These are phyloP conservation scores for Podotricha telesiphe DNA, from an alignment of 2,888 invertebrate genomes.

Conservation along the genomic window DNA sequence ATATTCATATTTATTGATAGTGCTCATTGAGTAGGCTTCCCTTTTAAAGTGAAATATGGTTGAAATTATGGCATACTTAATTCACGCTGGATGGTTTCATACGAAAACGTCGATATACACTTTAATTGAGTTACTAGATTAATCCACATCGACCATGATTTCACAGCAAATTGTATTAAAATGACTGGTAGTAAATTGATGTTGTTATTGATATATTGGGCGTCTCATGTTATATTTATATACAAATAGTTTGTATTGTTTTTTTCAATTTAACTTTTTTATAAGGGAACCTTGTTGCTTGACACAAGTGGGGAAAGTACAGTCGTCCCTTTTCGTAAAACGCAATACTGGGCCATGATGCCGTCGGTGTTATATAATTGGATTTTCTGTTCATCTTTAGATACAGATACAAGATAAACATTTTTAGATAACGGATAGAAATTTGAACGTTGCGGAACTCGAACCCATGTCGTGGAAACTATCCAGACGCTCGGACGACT, in stretches of 20 bases:
- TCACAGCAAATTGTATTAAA: slow-evolving; percentile 20
- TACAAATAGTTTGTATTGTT: not conserved
- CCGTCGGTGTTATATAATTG: no score
- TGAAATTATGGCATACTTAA: slow-evolving; percentile 9
- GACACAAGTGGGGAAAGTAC: no score
- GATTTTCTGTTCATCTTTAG: no score
- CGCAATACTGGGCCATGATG: no score
- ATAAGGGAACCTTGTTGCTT: no score
- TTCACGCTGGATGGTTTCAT: slow-evolving; percentile 15
- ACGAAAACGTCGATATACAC: slow-evolving; percentile 18
- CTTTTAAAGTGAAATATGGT: slow-evolving; percentile 20
- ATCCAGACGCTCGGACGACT: no score
- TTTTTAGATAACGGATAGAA: no score
- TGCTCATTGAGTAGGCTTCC: not conserved
- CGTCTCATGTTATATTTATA: not conserved
- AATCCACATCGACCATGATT: slow-evolving; percentile 16
- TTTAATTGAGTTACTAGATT: slow-evolving; percentile 23
- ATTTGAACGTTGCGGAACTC: no score
- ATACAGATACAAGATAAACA: no score
- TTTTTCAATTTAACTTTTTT: not conserved
- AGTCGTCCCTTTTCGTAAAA: no score
- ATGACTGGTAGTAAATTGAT: slow-evolving; percentile 4
- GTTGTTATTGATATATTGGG: slow-evolving; percentile 16
- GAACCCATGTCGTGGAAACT: no score
- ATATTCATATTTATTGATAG: not conserved